Evolutionary conservation across 2,113 vertebrate species (phyloP).

Genomic region (Excalfactoria chinensis): DNA sequence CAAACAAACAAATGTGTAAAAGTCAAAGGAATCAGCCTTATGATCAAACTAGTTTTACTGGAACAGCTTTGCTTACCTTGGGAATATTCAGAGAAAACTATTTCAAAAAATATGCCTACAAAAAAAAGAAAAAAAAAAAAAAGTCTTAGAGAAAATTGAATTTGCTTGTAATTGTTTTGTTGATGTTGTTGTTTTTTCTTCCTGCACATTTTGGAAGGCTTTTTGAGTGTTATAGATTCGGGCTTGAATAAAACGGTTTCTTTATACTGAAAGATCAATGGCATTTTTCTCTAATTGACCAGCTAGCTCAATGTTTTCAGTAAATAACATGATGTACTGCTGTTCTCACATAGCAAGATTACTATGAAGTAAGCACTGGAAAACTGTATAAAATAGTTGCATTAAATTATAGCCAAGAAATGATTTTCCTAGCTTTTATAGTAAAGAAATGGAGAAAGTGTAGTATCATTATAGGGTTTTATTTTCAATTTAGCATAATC

Average conservation of each 20-base stretch:
- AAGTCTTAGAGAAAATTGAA: background rate
- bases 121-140: background rate
- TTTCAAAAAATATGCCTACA: background rate
- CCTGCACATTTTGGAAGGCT: background rate
- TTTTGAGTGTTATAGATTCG: background rate
- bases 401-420: background rate
- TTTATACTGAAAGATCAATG: background rate
- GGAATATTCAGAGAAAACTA: background rate
- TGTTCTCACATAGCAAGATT: background rate
- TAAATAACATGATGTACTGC: background rate
- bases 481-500: background rate
- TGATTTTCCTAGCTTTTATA: background rate
- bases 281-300: background rate
- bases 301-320: background rate
- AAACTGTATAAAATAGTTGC: background rate
- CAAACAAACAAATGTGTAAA: background rate
- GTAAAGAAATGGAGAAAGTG: background rate
- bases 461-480: background rate
- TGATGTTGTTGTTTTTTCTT: background rate
- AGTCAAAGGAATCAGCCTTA: background rate
- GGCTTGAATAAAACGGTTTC: background rate
- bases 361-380: background rate
- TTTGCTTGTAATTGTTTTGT: background rate
- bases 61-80: background rate
- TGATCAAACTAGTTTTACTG: background rate